Evolutionary conservation across 2,113 vertebrate species (phyloP), one percentile per base, ranked within the genome.

Genomic region (Chamaea fasciata): DNA sequence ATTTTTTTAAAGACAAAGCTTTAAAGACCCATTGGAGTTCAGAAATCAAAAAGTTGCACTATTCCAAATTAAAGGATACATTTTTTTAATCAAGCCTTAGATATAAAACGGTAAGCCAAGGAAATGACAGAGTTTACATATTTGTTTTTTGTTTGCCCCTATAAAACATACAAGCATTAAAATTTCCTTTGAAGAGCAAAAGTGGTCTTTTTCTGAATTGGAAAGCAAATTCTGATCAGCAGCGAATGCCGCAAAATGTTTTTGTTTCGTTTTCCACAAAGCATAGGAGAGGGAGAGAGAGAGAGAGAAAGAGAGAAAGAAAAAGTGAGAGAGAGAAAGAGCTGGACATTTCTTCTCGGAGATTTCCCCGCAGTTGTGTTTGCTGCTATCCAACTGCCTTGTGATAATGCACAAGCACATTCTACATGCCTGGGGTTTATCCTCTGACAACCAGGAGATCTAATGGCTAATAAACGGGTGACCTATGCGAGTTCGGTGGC

Each of bases 161-260:
- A 98, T 98, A 98, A 98, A 98, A 98, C 96, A 97, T 97, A 97
- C 95, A 98, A 97, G 96, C 96, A 81, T 94, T 97, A 96, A 97
- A 96, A 97, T 96, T 98, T 94, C 95, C 97, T 96, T 98, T 98
- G 97, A 98, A 98, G 97, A 98, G 98, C 97, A 97, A 97, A 97
- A 97, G 97, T 98, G 97, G 98, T 98, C 98, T 99, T 98, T 98
- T 94, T 98, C 98, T 98, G 98, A 93, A 96, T 98, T 98, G 98
- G 98, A 98, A 98, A 98, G 98, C 98, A 98, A 98, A 98, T 98
- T 98, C 96, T 95, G 97, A 97, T 96, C 97, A 98, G 97, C 97
- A 97, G 96, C 97, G 97, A 97, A 98, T 95, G 97, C 97, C 97
- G 91, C 92, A 94, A 97, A 97, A 90, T 94, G 90, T 95, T 98